Base-by-base conservation (phyloP, 2,113 vertebrate genomes). In the Urocynchramus pylzowi region DNA sequence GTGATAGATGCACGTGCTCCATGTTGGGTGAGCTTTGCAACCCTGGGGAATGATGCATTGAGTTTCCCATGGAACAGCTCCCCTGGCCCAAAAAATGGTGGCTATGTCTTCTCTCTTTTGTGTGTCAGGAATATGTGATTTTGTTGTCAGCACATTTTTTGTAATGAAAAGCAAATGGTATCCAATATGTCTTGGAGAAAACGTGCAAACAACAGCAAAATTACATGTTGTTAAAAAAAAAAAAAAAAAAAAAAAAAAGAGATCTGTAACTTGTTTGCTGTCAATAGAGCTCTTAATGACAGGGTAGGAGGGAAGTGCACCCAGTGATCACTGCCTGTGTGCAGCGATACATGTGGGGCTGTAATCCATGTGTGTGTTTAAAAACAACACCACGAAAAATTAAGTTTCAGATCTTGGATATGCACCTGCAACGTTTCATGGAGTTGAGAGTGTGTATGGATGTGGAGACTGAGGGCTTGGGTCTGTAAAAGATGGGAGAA, bases 101-200 rank as follows among this genome's bases (percentile, higher is more conserved):
- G 96, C 95, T 96, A 20, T 92, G 95, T 96, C 97, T 96, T 79
- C 94, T 97, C 77, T 76, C 95, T 95, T 98, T 97, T 98, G 94
- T 97, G 77, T 96, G 87, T 92, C 93, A 97, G 96, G 86, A 95
- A 88, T 95, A 92, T 98, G 96, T 98, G 97, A 98, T 98, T 98
- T 98, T 98, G 97, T 95, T 98, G 97, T 98, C 98, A 98, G 97
- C 97, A 90, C 96, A 53, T 93, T 97, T 92, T 97, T 96, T 82
- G 95, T 98, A 97, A 97, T 98, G 97, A 98, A 98, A 98, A 95
- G 97, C 97, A 98, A 98, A 97, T 98, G 96, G 97, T 97, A 84
- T 97, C 97, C 97, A 97, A 97, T 97, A 94, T 98, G 96, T 96
- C 98, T 97, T 83, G 91, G 90, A 93, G 95, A 97, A 98, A 97